Base-by-base conservation (phyloP, 2,113 vertebrate genomes). In the Paedocypris sp. region DNA sequence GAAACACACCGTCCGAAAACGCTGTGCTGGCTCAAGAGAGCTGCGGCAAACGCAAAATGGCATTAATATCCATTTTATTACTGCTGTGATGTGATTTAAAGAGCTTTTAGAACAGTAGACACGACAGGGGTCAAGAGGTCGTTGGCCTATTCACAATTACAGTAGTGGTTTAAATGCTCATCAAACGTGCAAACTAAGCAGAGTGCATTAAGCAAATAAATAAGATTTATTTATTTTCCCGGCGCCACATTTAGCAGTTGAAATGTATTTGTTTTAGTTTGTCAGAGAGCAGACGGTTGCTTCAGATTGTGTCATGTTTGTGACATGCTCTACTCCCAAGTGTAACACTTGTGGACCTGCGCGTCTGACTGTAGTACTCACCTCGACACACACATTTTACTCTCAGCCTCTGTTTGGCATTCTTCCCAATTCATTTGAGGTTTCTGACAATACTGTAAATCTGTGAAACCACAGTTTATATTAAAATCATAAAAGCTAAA, bases 251-350 rank as follows among this genome's bases (percentile, higher is more conserved):
- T n/a, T 66, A 64, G 49, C 50, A 70, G 62, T 47, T 46, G 60
- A 52, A 65, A 49, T 53, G 33, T 61, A 66, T 70, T 66, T 66
- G 50, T 70, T 70, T 70, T 56, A 70, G 62, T 65, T 70, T 56
- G 62, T 66, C 68, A 50, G 46, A 50, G 62, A 60, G 52, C 33
- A 59, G 54, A 60, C 67, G 64, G 61, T 64, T 60, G 67, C 67
- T 60, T 60, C 64, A 48, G 32, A 60, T 49, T 47, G 33, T 52
- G 46, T 64, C 39, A 59, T 29, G 56, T 42, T 33, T 38, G 22
- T 31, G 65, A 65, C 62, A 49, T 61, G 38, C 62, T 56, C 65
- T 70, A 56, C 57, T 51, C 50, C 57, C 38, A 54, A 31, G 31
- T 70, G 36, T 56, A 61, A 56, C 50, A 29, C 10, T 6, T 45